These are phyloP conservation scores for Megathymus violae DNA, from an alignment of 1,140 invertebrate genomes.

Conservation along the genomic window DNA sequence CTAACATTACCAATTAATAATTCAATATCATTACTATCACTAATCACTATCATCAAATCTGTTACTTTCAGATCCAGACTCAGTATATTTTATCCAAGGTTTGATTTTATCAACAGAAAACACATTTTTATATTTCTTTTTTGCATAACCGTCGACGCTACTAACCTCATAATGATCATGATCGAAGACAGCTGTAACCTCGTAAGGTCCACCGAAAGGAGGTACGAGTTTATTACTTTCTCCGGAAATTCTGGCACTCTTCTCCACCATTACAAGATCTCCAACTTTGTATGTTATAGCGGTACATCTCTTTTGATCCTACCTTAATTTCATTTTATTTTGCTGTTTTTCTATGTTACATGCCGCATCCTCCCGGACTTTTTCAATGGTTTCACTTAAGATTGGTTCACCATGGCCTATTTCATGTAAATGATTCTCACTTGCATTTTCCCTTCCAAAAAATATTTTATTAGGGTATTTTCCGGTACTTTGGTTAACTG, in stretches of 20 bases:
- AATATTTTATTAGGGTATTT: conserved; percentile 18
- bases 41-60: not conserved
- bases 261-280: conserved; percentile 16
- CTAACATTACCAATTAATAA: not conserved
- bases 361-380: conserved; percentile 2
- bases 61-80: not conserved
- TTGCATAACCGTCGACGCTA: conserved; percentile 6
- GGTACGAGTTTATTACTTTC: conserved; percentile 12
- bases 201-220: conserved; percentile 11
- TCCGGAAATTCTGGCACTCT: conserved; percentile 8
- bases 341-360: conserved; percentile 10
- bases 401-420: not conserved
- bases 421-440: conserved; percentile 12
- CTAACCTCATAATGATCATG: conserved; percentile 19
- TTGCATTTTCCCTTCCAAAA: conserved; percentile 23
- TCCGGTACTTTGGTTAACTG: conserved; percentile 18
- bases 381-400: not conserved
- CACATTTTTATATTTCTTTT: conserved; percentile 21
- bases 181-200: not conserved
- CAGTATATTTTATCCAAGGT: conserved; percentile 13
- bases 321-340: conserved; percentile 8
- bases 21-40: too few relatives aligned
- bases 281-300: conserved; percentile 15
- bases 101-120: conserved; percentile 24
- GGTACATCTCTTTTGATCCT: conserved; percentile 14